Percentiles rank a stretch among this genome's conserved stretches.
phyloP scores from a whole-genome alignment of 2,797 vertebrate genomes.

The Peromyscus eremicus region DNA sequence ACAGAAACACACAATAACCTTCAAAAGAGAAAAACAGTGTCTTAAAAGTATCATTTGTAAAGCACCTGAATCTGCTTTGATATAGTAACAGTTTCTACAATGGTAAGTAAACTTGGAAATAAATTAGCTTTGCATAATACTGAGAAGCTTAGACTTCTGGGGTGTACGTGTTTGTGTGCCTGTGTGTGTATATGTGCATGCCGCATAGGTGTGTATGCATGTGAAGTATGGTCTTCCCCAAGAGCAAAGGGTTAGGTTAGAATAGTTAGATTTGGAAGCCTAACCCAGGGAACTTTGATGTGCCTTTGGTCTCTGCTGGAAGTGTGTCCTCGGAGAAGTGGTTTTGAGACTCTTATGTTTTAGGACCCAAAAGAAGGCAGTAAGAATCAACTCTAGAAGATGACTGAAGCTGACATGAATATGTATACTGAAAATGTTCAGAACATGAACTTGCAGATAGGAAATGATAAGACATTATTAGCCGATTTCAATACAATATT shows the following conservation, averaged over 20 bases:
- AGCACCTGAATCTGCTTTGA: not conserved
- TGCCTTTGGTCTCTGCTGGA: not conserved
- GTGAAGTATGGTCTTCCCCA: not conserved
- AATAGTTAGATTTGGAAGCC: not conserved
- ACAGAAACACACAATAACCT: not conserved
- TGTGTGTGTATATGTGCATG: not conserved
- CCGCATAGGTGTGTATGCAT: not conserved
- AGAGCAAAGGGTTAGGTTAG: not conserved
- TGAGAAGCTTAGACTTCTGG: not conserved
- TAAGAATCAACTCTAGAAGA: not conserved
- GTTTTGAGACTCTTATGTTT: not conserved
- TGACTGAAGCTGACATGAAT: not conserved
- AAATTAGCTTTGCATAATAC: not conserved
- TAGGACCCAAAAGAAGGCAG: not conserved
- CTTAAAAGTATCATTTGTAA: constrained; percentile 11
- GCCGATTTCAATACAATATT: not conserved
- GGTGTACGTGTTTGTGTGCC: not conserved
- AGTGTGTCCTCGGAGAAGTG: not conserved
- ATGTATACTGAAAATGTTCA: not conserved
- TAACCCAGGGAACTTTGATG: not conserved
- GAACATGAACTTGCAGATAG: not conserved
- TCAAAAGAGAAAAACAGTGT: not conserved
- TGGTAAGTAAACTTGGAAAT: not conserved
- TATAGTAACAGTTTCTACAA: not conserved
- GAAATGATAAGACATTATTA: not conserved